Conservation (phyloP, 2,113 vertebrate genomes). For the Cyprinodon variegatus region DNA sequence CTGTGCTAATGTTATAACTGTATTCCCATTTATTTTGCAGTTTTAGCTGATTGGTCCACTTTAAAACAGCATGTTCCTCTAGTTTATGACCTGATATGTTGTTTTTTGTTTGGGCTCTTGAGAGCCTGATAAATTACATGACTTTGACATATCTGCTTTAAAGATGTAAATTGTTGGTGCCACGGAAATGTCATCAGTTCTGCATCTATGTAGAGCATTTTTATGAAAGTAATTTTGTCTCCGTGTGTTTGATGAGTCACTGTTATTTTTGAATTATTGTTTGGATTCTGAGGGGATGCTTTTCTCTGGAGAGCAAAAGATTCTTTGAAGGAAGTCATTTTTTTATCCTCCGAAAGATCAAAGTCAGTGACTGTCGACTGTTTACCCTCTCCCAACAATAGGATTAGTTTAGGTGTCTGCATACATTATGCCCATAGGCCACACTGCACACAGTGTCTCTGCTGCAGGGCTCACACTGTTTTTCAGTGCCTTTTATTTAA, state of each 20-base stretch:
- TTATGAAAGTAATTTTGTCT: neutral
- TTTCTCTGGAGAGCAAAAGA: slow-evolving; percentile 20
- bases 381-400: slow-evolving; percentile 59
- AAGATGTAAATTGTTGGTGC: slow-evolving; percentile 32
- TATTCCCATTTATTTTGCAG: too few species aligned
- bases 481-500: slow-evolving; percentile 9
- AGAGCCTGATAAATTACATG: too few species aligned
- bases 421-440: slow-evolving; percentile 10
- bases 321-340: slow-evolving; percentile 46
- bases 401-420: slow-evolving; percentile 55
- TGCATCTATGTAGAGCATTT: slow-evolving; percentile 23
- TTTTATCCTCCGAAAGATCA: slow-evolving; percentile 71
- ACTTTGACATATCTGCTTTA: too few species aligned
- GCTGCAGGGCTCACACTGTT: neutral
- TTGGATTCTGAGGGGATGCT: slow-evolving; percentile 31
- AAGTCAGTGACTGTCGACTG: slow-evolving; percentile 67
- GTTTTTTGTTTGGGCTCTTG: neutral
- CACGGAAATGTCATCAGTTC: slow-evolving; percentile 44
- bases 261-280: neutral
- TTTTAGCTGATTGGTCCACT: too few species aligned
- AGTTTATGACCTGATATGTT: too few species aligned
- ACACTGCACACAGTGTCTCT: neutral
- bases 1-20: too few species aligned
- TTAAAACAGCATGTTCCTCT: too few species aligned
- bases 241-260: slow-evolving; percentile 16